Conservation (phyloP, 1,140 invertebrate genomes). For the Drosophila teissieri region DNA sequence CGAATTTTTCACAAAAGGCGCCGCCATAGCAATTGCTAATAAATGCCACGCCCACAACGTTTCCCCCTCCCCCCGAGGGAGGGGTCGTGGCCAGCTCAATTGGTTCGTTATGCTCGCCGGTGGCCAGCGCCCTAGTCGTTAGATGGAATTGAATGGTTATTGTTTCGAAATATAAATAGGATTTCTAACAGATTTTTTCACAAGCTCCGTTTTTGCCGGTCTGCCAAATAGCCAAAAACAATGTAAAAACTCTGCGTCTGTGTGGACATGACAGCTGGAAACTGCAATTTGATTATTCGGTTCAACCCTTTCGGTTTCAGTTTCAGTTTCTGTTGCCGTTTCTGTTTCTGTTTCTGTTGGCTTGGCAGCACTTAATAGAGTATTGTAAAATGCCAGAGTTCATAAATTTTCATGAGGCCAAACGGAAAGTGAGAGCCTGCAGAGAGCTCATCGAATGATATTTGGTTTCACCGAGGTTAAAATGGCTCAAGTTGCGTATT, state of each 20-base stretch:
- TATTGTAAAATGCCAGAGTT: conserved; percentile 41
- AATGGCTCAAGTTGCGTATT: neutral
- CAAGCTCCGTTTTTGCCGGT: conserved; percentile 22
- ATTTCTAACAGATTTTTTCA: conserved; percentile 75
- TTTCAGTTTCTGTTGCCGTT: conserved; percentile 5
- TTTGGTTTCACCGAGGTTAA: neutral
- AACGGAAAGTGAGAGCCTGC: neutral
- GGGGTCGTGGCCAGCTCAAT: conserved; percentile 68
- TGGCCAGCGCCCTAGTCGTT: conserved; percentile 62
- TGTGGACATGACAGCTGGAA: conserved; percentile 67
- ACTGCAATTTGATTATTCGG: conserved; percentile 76
- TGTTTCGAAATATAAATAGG: conserved; percentile 83
- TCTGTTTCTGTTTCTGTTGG: conserved; percentile 8
- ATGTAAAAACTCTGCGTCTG: conserved; percentile 16
- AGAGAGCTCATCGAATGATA: neutral
- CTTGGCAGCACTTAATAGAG: conserved; percentile 45
- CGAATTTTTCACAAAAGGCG: conserved; percentile 62
- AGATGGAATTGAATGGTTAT: conserved; percentile 83
- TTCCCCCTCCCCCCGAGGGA: conserved; percentile 5
- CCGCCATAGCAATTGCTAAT: conserved; percentile 70
- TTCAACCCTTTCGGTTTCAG: conserved; percentile 8
- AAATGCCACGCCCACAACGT: conserved; percentile 62
- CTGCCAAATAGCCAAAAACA: conserved; percentile 13
- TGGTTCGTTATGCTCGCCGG: conserved; percentile 73
- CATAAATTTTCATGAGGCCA: conserved; percentile 46